A percentile compares a stretch with the other conserved stretches of the same genome.
Evolutionary conservation across 2,797 vertebrate genomes (phyloP).

Genomic region (Tolypeutes matacus): DNA sequence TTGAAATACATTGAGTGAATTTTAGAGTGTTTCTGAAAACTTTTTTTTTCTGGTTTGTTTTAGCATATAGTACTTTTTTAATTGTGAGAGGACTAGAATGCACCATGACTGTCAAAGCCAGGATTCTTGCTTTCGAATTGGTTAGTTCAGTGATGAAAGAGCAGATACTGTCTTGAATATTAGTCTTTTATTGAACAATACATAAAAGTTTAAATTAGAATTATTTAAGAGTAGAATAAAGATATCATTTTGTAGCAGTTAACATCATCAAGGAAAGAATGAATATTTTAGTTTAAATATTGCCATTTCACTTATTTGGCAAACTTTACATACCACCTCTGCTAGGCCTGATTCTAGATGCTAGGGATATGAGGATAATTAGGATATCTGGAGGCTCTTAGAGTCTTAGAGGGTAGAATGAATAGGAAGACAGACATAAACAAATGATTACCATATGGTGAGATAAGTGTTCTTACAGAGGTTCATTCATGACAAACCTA

Average conservation of each 20-base stretch:
- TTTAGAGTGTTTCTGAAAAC: slow-evolving; percentile 32
- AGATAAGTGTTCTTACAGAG: neutral
- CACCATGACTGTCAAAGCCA: slow-evolving; percentile 7
- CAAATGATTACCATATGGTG: neutral
- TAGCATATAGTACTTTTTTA: slow-evolving; percentile 40
- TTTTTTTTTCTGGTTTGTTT: neutral
- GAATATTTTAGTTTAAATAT: slow-evolving; percentile 66
- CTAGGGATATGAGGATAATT: slow-evolving; percentile 53
- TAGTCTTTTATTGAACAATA: slow-evolving; percentile 58
- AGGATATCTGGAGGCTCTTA: slow-evolving; percentile 42
- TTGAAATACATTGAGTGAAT: slow-evolving; percentile 48
- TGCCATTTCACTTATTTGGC: slow-evolving; percentile 58
- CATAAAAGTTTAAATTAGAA: slow-evolving; percentile 57
- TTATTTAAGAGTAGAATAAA: slow-evolving; percentile 65
- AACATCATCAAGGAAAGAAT: neutral
- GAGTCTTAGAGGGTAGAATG: neutral
- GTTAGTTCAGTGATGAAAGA: slow-evolving; percentile 48
- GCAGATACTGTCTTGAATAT: slow-evolving; percentile 17
- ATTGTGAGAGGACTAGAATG: slow-evolving; percentile 40
- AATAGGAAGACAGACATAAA: slow-evolving; percentile 22
- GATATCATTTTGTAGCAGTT: slow-evolving; percentile 34
- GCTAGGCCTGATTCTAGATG: neutral
- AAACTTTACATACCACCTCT: slow-evolving; percentile 43
- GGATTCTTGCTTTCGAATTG: neutral
- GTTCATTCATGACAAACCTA: neutral